Conservation (phyloP, 2,888 invertebrate genomes). For the Schizaphis graminum region DNA sequence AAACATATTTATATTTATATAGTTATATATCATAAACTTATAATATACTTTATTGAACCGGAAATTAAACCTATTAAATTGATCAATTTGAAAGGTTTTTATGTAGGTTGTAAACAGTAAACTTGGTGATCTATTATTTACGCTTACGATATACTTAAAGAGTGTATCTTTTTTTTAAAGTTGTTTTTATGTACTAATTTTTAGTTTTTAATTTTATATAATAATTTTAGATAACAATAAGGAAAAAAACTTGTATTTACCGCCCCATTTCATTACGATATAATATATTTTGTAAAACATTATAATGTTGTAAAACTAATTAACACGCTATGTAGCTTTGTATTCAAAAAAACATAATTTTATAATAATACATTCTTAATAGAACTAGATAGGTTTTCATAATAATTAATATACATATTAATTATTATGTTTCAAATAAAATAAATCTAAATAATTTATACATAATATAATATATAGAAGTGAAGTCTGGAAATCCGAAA, state of each 20-base stretch:
- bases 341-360: neutral
- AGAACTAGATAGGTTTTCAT: neutral
- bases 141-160: neutral
- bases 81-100: neutral
- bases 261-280: too few relatives aligned
- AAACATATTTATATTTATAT: neutral
- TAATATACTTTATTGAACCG: neutral
- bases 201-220: neutral
- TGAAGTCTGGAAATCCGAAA: neutral
- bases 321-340: neutral
- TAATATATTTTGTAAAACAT: neutral
- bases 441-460: neutral
- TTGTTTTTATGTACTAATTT: too few relatives aligned
- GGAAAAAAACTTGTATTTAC: neutral
- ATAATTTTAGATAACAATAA: neutral
- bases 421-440: neutral
- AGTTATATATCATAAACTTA: neutral
- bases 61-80: neutral
- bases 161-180: too few relatives aligned
- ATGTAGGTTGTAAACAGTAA: neutral
- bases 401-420: neutral
- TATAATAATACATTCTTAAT: neutral
- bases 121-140: neutral
- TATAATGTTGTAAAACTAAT: neutral
- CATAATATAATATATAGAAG: neutral